A percentile compares a stretch with the other conserved stretches of the same genome.
Conservation (phyloP, 2,797 vertebrate species). For the Eulemur albifrons region DNA sequence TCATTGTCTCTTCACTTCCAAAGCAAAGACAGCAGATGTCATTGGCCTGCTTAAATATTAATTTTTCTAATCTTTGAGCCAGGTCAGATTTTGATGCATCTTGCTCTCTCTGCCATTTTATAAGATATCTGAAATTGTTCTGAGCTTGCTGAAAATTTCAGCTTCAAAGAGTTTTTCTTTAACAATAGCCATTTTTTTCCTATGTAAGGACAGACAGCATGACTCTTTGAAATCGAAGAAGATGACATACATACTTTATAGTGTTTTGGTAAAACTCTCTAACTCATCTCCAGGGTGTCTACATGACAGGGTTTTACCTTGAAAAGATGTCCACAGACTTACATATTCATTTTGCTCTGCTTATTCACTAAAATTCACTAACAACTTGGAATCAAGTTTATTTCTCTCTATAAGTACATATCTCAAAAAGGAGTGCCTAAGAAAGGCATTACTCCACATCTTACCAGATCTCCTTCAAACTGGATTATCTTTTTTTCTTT, state of each 20-base stretch:
- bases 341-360: background rate
- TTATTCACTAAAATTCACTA: background rate
- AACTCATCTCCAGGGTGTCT: background rate
- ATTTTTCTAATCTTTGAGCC: background rate
- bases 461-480: background rate
- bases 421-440: background rate
- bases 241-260: background rate
- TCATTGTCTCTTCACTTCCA: background rate
- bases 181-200: background rate
- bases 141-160: background rate
- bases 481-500: background rate
- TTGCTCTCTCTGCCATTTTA: background rate
- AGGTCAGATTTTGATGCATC: background rate
- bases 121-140: background rate
- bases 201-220: background rate
- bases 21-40: background rate
- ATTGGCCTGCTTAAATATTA: background rate
- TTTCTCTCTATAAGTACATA: background rate
- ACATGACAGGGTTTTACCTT: background rate
- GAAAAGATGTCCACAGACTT: background rate
- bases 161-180: background rate
- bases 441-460: background rate
- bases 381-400: background rate
- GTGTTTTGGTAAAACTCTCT: background rate
- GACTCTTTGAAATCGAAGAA: slow-evolving; percentile 13